Base-by-base conservation (phyloP, 2,113 vertebrate genomes). In the Tetraodon nigroviridis region DNA sequence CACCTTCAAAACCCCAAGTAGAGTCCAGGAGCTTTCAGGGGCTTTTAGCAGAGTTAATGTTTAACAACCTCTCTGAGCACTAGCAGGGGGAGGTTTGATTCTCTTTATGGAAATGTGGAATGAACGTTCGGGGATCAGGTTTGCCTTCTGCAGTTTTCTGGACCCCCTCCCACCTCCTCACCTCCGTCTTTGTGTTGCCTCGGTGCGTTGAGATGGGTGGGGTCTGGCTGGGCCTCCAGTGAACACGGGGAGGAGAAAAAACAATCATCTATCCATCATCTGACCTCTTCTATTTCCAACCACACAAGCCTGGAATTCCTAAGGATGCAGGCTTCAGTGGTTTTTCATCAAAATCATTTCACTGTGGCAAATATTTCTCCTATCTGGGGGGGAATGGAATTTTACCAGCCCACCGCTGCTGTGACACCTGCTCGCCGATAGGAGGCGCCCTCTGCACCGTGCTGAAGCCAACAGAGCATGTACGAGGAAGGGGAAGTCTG, bases 331-430 rank as follows among this genome's bases (percentile, higher is more conserved):
- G 18, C 2, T 42, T 58, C 6, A 59, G 51, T 1, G 48, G 51
- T 37, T 50, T 67, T 58, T 76, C 68, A 79, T 75, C 58, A 16
- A 48, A 67, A 69, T 71, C 0, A 67, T 69, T 66, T 66, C 51
- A 50, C 52, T 51, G 58, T 19, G 0, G 75, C 61, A 58, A 61
- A 68, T 37, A 32, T 47, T 55, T 29, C 69, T 29, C 71, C 80
- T 58, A 70, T 81, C 70, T 51, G 51, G 29, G 56, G 29, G 56
- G 48, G 75, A 87, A 65, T 87, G 87, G 85, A 86, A 88, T 88
- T 87, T 87, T 87, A 88, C 87, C 82, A 80, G 86, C 73, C 49
- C 27, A 12, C 44, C 2, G 11, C 47, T 0, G 18, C 41, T 0
- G 44, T 41, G 63, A 1, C 14, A 0, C 3, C 1, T 14, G 0